Base-by-base conservation (phyloP, 2,888 invertebrate species). In the Apantesis nais region DNA sequence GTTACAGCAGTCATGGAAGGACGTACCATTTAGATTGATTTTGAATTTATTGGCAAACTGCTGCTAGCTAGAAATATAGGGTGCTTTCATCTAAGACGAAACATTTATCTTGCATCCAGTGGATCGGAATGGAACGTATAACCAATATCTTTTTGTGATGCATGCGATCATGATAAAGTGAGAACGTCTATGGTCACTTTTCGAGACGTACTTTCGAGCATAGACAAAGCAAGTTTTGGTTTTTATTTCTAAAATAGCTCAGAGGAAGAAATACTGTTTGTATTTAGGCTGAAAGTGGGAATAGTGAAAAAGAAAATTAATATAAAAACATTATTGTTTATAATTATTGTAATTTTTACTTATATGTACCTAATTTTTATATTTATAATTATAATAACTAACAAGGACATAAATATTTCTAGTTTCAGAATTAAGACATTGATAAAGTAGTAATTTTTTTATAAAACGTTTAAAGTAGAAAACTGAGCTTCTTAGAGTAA, bases 21-120 rank as follows among this genome's bases (percentile, higher is more conserved):
- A 78, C 78, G 74, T 76, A 76, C 80, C 73, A 79, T 86, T 87
- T 87, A 88, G 90, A 93, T 92, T 92, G 92, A 92, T 92, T 91
- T 88, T 87, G 86, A 90, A 92, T 92, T 90, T 92, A 92, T 92
- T 90, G 91, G 88, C 86, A 85, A 88, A 90, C 88, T 87, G 87
- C 86, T 88, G 87, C 88, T 88, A 86, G 83, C 70, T 62, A 31
- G 72, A 79, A 78, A 81, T 80, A 80, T 77, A 78, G 80, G 74
- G 75, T 84, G 86, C 88, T 90, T 86, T 88, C 88, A 84, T 88
- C 88, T 89, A 86, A 91, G 92, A 90, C 86, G 82, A 84, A 82
- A 90, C 85, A 92, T 92, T 91, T 91, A 90, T 92, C 89, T 91
- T 86, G 80, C 80, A 84, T 70, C 70, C 74, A 79, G 73, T 75